Evolutionary conservation across 64 coral and sea anemone species (phyloP), one percentile per base, ranked within the genome.

Genomic region (Montipora capricornis): DNA sequence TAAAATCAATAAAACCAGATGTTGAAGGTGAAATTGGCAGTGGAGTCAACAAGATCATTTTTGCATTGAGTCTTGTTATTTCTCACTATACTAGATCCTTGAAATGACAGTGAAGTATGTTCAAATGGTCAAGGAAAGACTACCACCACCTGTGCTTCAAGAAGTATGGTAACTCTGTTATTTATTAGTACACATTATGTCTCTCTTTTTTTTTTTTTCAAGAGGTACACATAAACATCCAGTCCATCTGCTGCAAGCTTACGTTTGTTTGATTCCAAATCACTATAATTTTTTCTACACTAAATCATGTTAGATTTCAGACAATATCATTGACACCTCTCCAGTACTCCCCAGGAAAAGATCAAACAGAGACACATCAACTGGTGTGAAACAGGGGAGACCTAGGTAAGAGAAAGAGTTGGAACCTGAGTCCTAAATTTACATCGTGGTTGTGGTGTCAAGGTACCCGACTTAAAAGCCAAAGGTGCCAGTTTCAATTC

Each of bases 91-190:
- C 19, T 45, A 97, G 96, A 95, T 97, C 49, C 96, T 97, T 69
- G 96, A 97, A 83, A 94, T 97, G 92, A 95, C 96, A 14, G 96
- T 97, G 22, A 97, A 97, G 77, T 97, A 93, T 76, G 84, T 97
- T 8, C 75, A 77, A 50, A 93, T 97, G 9, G 75, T 97, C 10
- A 97, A 97, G 71, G 83, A 94, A 53, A 91, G 93, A 29, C 74
- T 91, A 16, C 92, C 96, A 10, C 45, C 89, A 6, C 44, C 96
- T 77, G 88, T 95, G 14, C 94, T 95, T 76, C 89, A 94, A 74
- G 96, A 97, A 93, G 96, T 97, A 80, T 68, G 84, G 17, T 16
- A 64, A 64, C 17, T 16, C 64, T 2, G 12, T 14, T 13, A 68
- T 17, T 17, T 13, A 68, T 12, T n/a, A 68, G 8, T 17, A 68